A percentile compares a stretch with the other conserved stretches of the same genome.
These are phyloP conservation scores for Troglohyphantes excavatus DNA, from an alignment of 2,888 invertebrate species.

Conservation along the genomic window DNA sequence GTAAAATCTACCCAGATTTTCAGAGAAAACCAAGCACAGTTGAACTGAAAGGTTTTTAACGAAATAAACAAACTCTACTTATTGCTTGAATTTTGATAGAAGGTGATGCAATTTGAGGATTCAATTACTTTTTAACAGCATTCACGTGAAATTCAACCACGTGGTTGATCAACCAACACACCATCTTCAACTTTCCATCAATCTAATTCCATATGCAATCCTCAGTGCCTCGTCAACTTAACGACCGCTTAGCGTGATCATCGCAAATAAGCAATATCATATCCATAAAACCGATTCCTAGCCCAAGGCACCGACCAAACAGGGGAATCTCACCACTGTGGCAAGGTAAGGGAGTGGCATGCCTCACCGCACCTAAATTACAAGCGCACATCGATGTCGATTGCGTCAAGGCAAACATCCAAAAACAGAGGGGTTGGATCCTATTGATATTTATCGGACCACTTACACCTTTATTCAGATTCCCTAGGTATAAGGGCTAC, in stretches of 20 bases:
- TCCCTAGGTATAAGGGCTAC: background rate
- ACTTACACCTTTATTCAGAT: conserved; percentile 39
- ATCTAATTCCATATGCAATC: no score
- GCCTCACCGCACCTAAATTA: conserved; percentile 39
- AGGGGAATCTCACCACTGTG: no score
- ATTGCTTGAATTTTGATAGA: no score
- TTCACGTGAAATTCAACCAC: no score
- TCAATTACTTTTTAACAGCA: no score
- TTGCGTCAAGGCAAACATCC: conserved; percentile 53
- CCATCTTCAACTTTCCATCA: no score
- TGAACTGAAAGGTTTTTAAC: no score
- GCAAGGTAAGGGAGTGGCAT: conserved; percentile 26
- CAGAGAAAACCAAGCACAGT: no score
- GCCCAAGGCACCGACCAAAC: background rate
- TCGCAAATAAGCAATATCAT: background rate
- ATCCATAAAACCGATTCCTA: background rate
- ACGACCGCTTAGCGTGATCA: conserved; percentile 3
- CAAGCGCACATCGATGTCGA: conserved; percentile 32
- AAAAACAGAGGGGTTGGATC: conserved; percentile 56
- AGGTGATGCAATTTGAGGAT: no score
- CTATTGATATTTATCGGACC: conserved; percentile 28
- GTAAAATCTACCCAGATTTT: no score
- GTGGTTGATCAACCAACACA: no score
- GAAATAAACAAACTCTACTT: no score
- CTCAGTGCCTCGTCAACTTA: background rate